Conservation (phyloP, 2,797 vertebrate species). For the Hephaestus fuliginosus region DNA sequence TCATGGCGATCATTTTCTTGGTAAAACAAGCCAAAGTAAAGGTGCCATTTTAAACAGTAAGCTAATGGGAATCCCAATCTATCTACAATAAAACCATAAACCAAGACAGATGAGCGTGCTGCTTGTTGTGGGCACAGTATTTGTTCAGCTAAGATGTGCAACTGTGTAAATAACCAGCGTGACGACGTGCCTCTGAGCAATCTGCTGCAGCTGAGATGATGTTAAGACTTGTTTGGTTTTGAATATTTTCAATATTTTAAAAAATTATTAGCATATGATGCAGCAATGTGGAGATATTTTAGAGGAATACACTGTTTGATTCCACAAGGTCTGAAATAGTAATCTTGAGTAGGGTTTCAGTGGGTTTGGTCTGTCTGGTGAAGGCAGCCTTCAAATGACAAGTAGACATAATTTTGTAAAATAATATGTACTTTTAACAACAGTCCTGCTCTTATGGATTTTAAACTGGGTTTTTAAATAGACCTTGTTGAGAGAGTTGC, state of each 20-base stretch:
- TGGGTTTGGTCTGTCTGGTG: background rate
- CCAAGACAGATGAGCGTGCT: slow-evolving; percentile 4
- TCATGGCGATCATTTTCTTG: background rate
- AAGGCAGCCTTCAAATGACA: background rate
- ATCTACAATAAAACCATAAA: slow-evolving; percentile 34
- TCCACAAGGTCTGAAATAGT: background rate
- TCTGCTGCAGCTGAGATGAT: slow-evolving; percentile 8
- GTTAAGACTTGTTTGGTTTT: background rate
- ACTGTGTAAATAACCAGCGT: slow-evolving; percentile 11
- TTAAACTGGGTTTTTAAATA: background rate
- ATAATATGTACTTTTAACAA: background rate
- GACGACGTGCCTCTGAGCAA: slow-evolving; percentile 5
- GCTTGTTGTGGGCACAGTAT: slow-evolving; percentile 27
- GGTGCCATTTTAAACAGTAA: slow-evolving; percentile 4
- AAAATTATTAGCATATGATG: background rate
- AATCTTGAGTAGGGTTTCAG: background rate
- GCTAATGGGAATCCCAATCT: slow-evolving; percentile 31
- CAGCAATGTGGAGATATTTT: background rate
- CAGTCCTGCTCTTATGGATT: background rate
- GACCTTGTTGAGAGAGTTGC: background rate
- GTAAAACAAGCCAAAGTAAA: slow-evolving; percentile 8
- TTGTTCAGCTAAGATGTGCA: slow-evolving; percentile 28
- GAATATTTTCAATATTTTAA: background rate
- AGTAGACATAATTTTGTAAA: background rate
- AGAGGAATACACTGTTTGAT: background rate